Percentiles rank a stretch among this genome's conserved stretches.
Evolutionary conservation across 2,113 vertebrate genomes (phyloP).

Genomic region (Bufo gargarizans): DNA sequence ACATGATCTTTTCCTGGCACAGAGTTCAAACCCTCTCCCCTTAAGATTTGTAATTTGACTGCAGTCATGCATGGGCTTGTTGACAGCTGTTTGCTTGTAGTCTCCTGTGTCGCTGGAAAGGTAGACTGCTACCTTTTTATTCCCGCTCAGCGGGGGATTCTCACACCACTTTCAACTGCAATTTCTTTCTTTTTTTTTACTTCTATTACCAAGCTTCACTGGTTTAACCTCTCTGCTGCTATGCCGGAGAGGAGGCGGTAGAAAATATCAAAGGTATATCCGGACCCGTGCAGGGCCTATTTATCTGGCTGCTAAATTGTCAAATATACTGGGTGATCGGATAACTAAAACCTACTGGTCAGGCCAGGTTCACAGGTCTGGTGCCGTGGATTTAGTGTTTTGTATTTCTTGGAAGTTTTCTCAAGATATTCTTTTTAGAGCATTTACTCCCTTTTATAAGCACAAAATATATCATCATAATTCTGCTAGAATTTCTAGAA

Average conservation of each 20-base stretch:
- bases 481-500: too few relatives aligned
- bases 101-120: slow-evolving; percentile 62
- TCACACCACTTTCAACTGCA: slow-evolving; percentile 28
- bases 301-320: neutral
- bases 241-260: neutral
- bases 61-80: slow-evolving; percentile 68
- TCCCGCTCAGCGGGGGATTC: slow-evolving; percentile 52
- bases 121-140: slow-evolving; percentile 62
- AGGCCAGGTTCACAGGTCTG: too few relatives aligned
- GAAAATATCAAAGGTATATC: neutral
- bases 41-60: slow-evolving; percentile 69
- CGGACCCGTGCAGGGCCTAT: neutral
- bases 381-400: too few relatives aligned
- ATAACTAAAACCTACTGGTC: too few relatives aligned
- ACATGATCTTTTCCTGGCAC: slow-evolving; percentile 69
- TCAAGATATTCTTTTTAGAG: too few relatives aligned
- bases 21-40: slow-evolving; percentile 68
- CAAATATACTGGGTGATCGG: neutral
- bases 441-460: too few relatives aligned
- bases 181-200: slow-evolving; percentile 29
- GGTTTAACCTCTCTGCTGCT: slow-evolving; percentile 28
- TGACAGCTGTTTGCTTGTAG: slow-evolving; percentile 69
- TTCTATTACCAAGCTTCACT: slow-evolving; percentile 7
- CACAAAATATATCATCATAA: too few relatives aligned
- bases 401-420: too few relatives aligned